phyloP scores from a whole-genome alignment of 2,797 vertebrate species.

The Spheniscus humboldti region DNA sequence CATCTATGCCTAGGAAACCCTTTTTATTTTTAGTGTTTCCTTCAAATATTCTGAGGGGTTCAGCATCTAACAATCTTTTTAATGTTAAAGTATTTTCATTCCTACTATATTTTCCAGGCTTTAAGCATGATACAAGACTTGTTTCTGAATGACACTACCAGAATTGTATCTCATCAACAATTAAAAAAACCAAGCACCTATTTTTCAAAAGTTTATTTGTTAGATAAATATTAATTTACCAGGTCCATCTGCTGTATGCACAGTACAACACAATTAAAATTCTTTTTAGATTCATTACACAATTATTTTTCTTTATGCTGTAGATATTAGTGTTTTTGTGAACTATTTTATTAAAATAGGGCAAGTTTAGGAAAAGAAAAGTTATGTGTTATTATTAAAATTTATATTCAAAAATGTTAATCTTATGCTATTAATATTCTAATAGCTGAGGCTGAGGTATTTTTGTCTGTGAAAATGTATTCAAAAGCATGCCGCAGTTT shows the following conservation, averaged over 20 bases:
- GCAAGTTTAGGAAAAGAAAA: neutral
- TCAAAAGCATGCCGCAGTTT: slow-evolving; percentile 42
- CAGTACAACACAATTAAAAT: neutral
- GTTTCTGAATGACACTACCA: neutral
- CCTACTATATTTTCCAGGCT: neutral
- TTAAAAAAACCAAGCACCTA: neutral
- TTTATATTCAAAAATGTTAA: slow-evolving; percentile 1
- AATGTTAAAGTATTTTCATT: neutral
- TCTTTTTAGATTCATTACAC: neutral
- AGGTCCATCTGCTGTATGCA: neutral
- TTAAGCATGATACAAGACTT: neutral
- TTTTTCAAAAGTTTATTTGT: neutral
- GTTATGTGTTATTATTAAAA: neutral
- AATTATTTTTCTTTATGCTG: neutral
- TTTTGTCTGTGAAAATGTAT: slow-evolving; percentile 56
- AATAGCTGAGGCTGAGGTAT: neutral
- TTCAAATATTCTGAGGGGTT: neutral
- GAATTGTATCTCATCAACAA: neutral
- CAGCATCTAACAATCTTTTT: neutral
- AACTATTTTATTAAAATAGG: neutral
- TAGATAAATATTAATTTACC: neutral
- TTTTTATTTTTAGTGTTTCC: neutral
- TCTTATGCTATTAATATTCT: slow-evolving; percentile 23
- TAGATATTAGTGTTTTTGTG: neutral
- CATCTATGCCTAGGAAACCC: neutral